A percentile compares a stretch with the other conserved stretches of the same genome.
phyloP scores from a whole-genome alignment of 2,888 invertebrate genomes.

The Oeneis ivallda region DNA sequence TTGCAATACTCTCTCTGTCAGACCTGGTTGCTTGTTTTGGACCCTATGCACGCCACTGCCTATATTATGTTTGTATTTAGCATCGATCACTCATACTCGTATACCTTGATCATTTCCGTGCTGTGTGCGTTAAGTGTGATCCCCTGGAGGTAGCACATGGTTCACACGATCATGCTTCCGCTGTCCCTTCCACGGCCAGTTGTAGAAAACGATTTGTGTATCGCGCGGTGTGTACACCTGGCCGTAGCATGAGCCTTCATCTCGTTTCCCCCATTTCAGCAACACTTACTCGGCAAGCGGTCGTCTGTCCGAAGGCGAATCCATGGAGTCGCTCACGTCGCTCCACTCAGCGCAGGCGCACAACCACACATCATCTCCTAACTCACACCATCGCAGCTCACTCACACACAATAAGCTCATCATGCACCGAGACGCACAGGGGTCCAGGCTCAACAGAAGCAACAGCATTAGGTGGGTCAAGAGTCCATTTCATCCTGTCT shows the following conservation, averaged over 20 bases:
- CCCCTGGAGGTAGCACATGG: conserved; percentile 42
- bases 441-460: conserved; percentile 89
- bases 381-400: conserved; percentile 85
- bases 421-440: conserved; percentile 82
- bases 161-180: conserved; percentile 59
- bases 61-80: conserved; percentile 40
- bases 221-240: conserved; percentile 47
- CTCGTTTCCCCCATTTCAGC: conserved; percentile 76
- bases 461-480: conserved; percentile 93
- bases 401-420: conserved; percentile 83
- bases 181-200: conserved; percentile 63
- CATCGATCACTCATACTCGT: conserved; percentile 42
- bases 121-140: conserved; percentile 50
- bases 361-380: conserved; percentile 86
- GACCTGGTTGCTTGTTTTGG: too few species aligned
- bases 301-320: conserved; percentile 93
- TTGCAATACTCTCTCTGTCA: too few species aligned
- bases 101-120: conserved; percentile 33
- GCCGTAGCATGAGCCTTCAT: conserved; percentile 62
- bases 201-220: conserved; percentile 43
- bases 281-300: conserved; percentile 88
- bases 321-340: conserved; percentile 90
- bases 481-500: conserved; percentile 16
- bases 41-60: too few species aligned
- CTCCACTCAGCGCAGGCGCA: conserved; percentile 89